These are phyloP conservation scores for Cichladusa arquata DNA, from an alignment of 2,113 vertebrate genomes.

Conservation along the genomic window DNA sequence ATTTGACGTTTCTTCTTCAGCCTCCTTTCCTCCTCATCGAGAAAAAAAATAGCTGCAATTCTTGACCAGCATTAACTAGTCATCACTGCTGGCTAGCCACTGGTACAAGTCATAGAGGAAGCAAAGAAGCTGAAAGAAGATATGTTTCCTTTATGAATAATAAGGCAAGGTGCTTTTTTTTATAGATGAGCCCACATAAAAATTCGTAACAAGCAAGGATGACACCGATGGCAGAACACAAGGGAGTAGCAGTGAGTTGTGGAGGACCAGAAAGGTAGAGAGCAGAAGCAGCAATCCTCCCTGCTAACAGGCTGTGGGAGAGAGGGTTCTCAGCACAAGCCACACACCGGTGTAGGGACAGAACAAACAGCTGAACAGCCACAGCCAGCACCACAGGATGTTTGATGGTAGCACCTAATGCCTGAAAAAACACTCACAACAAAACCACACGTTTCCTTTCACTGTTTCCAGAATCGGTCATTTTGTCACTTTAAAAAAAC, in stretches of 20 bases:
- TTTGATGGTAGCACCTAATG: background rate
- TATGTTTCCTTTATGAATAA: slow-evolving; percentile 7
- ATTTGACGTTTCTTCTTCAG: background rate
- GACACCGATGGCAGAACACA: background rate
- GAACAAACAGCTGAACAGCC: background rate
- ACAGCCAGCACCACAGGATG: background rate
- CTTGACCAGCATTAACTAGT: background rate
- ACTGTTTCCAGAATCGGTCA: background rate
- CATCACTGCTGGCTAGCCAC: background rate
- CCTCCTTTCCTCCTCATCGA: background rate
- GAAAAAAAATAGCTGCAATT: slow-evolving; percentile 4
- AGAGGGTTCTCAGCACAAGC: background rate
- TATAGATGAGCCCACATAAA: background rate
- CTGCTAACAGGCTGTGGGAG: background rate
- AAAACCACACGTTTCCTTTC: background rate
- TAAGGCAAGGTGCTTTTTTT: background rate
- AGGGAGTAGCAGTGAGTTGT: background rate
- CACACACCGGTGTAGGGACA: fast-evolving
- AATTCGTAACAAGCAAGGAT: background rate
- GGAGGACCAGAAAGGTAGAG: background rate
- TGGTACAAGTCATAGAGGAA: slow-evolving; percentile 19
- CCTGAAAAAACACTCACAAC: background rate
- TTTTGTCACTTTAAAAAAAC: background rate
- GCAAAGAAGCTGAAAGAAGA: background rate
- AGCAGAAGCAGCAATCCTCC: background rate